Evolutionary conservation across 2,797 vertebrate genomes (phyloP), one percentile per base, ranked within the genome.

Genomic region (Eremophila alpestris): DNA sequence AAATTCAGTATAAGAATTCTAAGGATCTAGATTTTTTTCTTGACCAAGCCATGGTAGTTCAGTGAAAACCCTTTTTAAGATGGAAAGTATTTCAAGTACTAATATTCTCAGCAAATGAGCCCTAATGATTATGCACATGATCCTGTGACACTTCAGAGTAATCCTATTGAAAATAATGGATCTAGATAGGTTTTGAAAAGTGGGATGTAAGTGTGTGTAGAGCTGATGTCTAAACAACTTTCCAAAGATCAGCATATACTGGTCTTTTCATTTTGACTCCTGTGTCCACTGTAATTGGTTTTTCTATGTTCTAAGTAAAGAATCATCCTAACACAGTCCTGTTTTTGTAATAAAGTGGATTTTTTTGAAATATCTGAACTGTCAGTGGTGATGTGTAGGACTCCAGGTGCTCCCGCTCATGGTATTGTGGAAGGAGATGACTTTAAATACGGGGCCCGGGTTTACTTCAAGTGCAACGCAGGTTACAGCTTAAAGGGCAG

Each of bases 341-440:
- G 93, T 97, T 97, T 97, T 96, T 97, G 96, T 97, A 97, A 97
- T 97, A 97, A 97, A 97, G 96, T 97, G 90, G 96, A 97, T 95
- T 96, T 95, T 97, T 94, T 97, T 90, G 96, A 96, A 97, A 96
- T 98, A 96, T 98, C 76, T 98, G 97, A 98, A 93, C 95, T 80
- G 90, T 96, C 97, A 99, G 99, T 99, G 98, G 97, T 99, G 97
- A 98, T 98, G 96, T 99, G 99, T 97, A 98, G 90, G 96, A 98
- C 98, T 96, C 98, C 98, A 89, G 97, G 97, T 69, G 97, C 98
- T 96, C 99, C 98, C 5, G 96, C 96, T 94, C 98, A 99, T 90
- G 99, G 99, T 89, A 97, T 97, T 90, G 97, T 98, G 83, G 97
- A 98, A 96, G 98, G 98, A 94, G 93, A 98, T 89, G 98, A 98